Evolutionary conservation across 2,113 vertebrate species (phyloP).

Genomic region (Notarius quadriscutis): DNA sequence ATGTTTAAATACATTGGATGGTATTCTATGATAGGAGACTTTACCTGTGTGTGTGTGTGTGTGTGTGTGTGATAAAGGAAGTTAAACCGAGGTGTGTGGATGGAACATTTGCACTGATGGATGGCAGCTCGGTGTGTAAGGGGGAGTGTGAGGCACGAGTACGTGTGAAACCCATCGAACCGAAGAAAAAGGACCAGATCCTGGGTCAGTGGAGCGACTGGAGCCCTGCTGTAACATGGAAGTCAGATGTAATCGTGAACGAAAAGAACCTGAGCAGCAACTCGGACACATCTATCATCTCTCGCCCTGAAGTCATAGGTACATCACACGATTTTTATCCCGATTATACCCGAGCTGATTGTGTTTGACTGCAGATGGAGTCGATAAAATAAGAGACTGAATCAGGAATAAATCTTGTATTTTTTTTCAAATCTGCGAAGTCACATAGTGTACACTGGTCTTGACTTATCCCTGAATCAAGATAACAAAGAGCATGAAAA

Average conservation of each 20-base stretch:
- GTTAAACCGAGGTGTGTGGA: not conserved
- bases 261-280: not conserved
- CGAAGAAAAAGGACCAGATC: accelerated
- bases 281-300: constrained; percentile 1
- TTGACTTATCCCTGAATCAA: not conserved
- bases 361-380: not conserved
- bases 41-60: not conserved
- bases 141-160: constrained; percentile 60
- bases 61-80: constrained; percentile 31
- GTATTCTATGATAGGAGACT: not conserved
- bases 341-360: not conserved
- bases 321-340: not conserved
- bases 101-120: not conserved
- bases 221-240: constrained; percentile 65
- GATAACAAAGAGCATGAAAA: not conserved
- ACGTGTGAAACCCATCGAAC: constrained; percentile 51
- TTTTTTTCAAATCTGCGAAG: too few relatives aligned
- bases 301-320: not conserved
- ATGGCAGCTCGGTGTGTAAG: not conserved
- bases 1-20: not conserved
- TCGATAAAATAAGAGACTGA: not conserved
- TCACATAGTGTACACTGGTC: not conserved
- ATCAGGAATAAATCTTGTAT: too few relatives aligned
- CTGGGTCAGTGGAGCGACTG: constrained; percentile 69
- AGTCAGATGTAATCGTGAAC: not conserved